phyloP scores from a whole-genome alignment of 2,797 vertebrate genomes.

The Amniataba percoides region DNA sequence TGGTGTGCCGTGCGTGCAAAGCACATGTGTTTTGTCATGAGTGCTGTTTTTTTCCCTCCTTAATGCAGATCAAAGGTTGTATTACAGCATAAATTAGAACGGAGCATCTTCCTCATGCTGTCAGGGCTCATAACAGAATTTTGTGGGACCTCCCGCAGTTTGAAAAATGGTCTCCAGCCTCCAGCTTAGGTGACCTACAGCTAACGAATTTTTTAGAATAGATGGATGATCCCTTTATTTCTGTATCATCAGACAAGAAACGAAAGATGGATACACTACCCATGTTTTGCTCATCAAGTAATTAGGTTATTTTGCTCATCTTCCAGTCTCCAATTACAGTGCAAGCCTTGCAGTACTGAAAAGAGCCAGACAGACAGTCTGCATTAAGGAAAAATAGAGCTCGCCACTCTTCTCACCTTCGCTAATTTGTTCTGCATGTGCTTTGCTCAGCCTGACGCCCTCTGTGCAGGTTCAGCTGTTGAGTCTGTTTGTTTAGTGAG shows the following conservation, averaged over 20 bases:
- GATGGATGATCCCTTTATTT: slow-evolving; percentile 23
- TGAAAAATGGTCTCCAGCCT: slow-evolving; percentile 39
- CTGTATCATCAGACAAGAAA: slow-evolving; percentile 43
- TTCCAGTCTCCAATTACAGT: slow-evolving; percentile 69
- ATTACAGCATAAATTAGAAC: slow-evolving; percentile 46
- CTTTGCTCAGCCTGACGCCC: slow-evolving; percentile 59
- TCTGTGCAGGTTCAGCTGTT: slow-evolving; percentile 68
- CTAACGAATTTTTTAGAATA: slow-evolving; percentile 44
- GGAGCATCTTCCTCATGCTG: slow-evolving; percentile 46
- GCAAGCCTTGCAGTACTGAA: neutral
- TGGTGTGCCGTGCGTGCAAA: slow-evolving; percentile 21
- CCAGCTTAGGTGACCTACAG: slow-evolving; percentile 30
- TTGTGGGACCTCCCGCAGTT: slow-evolving; percentile 46
- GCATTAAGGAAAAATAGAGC: slow-evolving; percentile 58
- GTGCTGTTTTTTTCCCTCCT: slow-evolving; percentile 44
- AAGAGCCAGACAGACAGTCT: slow-evolving; percentile 59
- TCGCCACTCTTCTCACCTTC: slow-evolving; percentile 70
- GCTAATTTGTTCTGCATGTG: slow-evolving; percentile 59
- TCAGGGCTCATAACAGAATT: slow-evolving; percentile 35
- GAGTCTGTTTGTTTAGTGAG: slow-evolving; percentile 70
- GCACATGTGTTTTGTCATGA: slow-evolving; percentile 55
- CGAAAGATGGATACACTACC: slow-evolving; percentile 47
- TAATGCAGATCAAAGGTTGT: slow-evolving; percentile 52
- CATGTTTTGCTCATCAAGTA: slow-evolving; percentile 70
- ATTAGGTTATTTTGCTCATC: slow-evolving; percentile 66